phyloP scores from a whole-genome alignment of 2,113 vertebrate species.

The Polyodon spathula region DNA sequence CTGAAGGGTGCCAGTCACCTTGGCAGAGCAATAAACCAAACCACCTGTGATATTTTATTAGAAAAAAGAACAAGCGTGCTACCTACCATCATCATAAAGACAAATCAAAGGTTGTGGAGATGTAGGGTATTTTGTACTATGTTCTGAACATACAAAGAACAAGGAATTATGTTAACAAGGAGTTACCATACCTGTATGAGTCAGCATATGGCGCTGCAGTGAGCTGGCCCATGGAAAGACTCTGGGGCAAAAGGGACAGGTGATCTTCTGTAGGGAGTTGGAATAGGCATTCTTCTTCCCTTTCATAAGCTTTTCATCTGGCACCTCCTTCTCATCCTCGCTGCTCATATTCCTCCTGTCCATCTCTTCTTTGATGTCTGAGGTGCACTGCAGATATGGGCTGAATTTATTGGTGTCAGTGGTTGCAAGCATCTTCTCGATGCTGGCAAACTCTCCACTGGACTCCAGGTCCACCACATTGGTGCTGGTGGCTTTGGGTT shows the following conservation, averaged over 20 bases:
- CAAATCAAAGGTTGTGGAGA: too few relatives aligned
- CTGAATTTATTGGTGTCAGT: conserved; percentile 93
- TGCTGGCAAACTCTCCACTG: conserved; percentile 93
- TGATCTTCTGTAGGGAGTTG: conserved; percentile 83
- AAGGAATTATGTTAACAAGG: too few relatives aligned
- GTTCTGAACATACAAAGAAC: too few relatives aligned
- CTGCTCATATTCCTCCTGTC: conserved; percentile 45
- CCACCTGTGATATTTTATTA: too few relatives aligned
- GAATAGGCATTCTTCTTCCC: conserved; percentile 84
- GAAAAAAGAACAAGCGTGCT: too few relatives aligned
- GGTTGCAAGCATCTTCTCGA: conserved; percentile 93
- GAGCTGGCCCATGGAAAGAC: conserved; percentile 92
- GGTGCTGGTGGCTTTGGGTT: conserved; percentile 25
- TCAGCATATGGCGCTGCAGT: conserved; percentile 89
- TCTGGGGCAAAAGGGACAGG: conserved; percentile 81
- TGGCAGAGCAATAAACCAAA: too few relatives aligned
- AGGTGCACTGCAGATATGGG: conserved; percentile 71
- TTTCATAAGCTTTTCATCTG: conserved; percentile 62
- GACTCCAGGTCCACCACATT: conserved; percentile 78
- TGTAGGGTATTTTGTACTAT: too few relatives aligned
- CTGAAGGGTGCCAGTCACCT: too few relatives aligned
- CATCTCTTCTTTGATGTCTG: conserved; percentile 26
- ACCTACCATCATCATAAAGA: too few relatives aligned
- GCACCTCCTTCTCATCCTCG: conserved; percentile 56
- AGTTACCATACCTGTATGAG: conserved; percentile 78